phyloP scores from a whole-genome alignment of 2,888 invertebrate genomes.

The Tortrix viridana region DNA sequence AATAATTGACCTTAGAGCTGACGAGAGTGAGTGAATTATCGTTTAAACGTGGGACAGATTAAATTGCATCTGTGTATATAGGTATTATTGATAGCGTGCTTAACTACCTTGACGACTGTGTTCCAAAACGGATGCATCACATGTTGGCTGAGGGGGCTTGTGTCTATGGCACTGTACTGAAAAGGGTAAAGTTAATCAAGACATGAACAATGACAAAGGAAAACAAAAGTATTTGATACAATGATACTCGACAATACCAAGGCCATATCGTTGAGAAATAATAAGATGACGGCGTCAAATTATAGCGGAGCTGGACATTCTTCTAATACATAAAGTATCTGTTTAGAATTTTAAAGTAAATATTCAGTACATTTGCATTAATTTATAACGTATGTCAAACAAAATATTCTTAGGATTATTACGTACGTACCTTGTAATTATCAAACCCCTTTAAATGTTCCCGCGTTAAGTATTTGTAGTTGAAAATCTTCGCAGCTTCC shows the following conservation, averaged over 20 bases:
- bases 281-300: not conserved
- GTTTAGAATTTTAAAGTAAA: not conserved
- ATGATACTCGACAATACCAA: not conserved
- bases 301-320: not conserved
- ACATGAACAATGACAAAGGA: not conserved
- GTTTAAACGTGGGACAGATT: not conserved
- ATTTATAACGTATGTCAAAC: not conserved
- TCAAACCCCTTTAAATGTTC: constrained; percentile 95
- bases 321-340: not conserved
- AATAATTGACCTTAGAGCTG: not conserved
- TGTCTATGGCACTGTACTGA: constrained; percentile 98
- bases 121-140: constrained; percentile 99
- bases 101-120: constrained; percentile 92
- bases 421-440: constrained; percentile 90
- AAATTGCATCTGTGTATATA: not conserved
- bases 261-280: not conserved
- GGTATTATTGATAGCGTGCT: constrained; percentile 32
- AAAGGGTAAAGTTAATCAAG: constrained; percentile 65
- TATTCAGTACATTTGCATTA: not conserved
- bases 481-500: constrained; percentile 63
- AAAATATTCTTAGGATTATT: not conserved
- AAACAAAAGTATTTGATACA: not conserved
- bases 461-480: constrained; percentile 90
- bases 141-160: constrained; percentile 97
- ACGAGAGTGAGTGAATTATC: constrained; percentile 5